A percentile compares a stretch with the other conserved stretches of the same genome.
Conservation (phyloP, 2,113 vertebrate species). For the Cettia cetti region DNA sequence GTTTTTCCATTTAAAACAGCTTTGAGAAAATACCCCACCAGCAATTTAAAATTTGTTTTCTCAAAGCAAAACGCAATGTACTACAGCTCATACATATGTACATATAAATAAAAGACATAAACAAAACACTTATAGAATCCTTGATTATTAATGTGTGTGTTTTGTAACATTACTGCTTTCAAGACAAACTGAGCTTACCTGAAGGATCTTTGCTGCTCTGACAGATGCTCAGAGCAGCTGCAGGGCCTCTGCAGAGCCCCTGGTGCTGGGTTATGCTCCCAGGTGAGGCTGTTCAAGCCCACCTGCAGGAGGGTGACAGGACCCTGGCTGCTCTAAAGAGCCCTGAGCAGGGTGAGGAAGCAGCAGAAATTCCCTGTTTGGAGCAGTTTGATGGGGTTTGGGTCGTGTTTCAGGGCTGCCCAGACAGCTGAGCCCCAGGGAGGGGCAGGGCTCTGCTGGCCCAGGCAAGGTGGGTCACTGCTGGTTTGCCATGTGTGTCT, state of each 20-base stretch:
- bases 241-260: neutral
- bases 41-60: neutral
- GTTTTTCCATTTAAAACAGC: neutral
- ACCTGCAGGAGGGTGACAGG: neutral
- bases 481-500: neutral
- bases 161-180: neutral
- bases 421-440: neutral
- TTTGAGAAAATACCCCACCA: neutral
- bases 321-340: neutral
- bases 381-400: neutral
- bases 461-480: neutral
- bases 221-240: neutral
- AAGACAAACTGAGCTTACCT: neutral
- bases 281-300: neutral
- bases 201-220: neutral
- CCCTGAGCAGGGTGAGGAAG: neutral
- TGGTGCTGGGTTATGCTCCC: neutral
- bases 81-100: neutral
- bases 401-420: neutral
- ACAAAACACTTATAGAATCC: neutral
- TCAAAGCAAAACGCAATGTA: neutral
- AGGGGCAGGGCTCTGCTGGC: neutral
- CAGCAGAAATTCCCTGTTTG: fast-evolving
- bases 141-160: neutral
- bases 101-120: neutral